These are phyloP conservation scores for Macropodus opercularis DNA, from an alignment of 2,797 vertebrate species.

Conservation along the genomic window DNA sequence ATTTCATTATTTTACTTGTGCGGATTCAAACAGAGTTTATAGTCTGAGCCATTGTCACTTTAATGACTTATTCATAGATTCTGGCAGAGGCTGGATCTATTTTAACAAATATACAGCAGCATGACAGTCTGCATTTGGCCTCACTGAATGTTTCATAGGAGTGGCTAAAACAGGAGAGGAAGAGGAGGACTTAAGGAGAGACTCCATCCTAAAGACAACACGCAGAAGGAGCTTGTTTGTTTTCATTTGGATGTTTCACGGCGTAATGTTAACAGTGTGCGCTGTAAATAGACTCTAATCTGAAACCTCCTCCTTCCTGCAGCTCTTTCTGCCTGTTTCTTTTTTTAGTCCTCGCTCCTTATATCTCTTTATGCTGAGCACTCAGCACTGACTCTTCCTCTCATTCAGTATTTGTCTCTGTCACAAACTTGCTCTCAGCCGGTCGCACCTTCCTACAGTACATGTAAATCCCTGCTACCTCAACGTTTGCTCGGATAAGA, in stretches of 20 bases:
- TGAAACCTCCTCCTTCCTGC: too few relatives aligned
- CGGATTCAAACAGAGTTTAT: slow-evolving; percentile 40
- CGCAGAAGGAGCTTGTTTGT: background rate
- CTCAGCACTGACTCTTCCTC: too few relatives aligned
- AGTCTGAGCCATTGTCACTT: slow-evolving; percentile 34
- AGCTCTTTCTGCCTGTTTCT: too few relatives aligned
- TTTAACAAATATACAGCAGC: slow-evolving; percentile 54
- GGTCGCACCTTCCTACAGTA: too few relatives aligned
- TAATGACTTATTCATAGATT: slow-evolving; percentile 67
- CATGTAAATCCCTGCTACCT: too few relatives aligned
- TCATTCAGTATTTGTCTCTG: too few relatives aligned
- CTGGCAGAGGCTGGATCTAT: slow-evolving; percentile 43
- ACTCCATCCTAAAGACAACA: background rate
- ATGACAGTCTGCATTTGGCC: slow-evolving; percentile 55
- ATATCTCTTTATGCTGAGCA: too few relatives aligned
- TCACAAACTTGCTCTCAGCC: too few relatives aligned
- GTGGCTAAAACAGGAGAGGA: slow-evolving; percentile 18
- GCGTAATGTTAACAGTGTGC: too few relatives aligned
- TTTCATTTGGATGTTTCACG: background rate
- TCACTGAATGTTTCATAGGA: slow-evolving; percentile 58
- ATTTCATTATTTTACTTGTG: slow-evolving; percentile 38
- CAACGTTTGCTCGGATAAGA: too few relatives aligned
- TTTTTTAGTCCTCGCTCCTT: too few relatives aligned
- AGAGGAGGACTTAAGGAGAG: background rate
- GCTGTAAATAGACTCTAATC: too few relatives aligned